phyloP scores from a whole-genome alignment of 2,888 invertebrate species.

The Parasteatoda lunata region DNA sequence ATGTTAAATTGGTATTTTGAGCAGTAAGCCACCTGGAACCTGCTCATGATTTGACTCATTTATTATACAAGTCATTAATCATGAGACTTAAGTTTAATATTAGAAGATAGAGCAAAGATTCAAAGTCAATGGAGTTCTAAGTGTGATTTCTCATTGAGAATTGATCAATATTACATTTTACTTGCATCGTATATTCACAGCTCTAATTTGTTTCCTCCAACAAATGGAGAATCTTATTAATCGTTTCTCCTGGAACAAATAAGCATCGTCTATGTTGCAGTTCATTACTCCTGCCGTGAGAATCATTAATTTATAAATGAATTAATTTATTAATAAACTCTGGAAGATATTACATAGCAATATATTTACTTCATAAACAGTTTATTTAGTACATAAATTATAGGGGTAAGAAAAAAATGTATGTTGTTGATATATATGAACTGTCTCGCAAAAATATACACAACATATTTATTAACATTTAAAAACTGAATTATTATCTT shows the following conservation, averaged over 20 bases:
- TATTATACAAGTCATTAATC: conserved; percentile 54
- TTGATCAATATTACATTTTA: conserved; percentile 51
- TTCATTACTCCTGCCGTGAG: conserved; percentile 20
- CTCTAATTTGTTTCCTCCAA: conserved; percentile 19
- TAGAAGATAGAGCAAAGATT: conserved; percentile 23
- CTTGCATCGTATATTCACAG: conserved; percentile 20
- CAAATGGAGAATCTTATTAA: background rate
- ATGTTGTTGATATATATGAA: too few relatives aligned
- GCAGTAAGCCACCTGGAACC: conserved; percentile 38
- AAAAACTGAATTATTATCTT: too few relatives aligned
- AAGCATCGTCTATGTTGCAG: background rate
- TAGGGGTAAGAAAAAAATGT: too few relatives aligned
- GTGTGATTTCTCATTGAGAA: conserved; percentile 36
- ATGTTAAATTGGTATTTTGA: conserved; percentile 33
- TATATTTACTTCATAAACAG: too few relatives aligned
- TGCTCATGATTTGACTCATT: conserved; percentile 54
- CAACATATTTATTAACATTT: too few relatives aligned
- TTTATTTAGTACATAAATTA: too few relatives aligned
- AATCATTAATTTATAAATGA: conserved; percentile 26
- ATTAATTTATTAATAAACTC: too few relatives aligned
- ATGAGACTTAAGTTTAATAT: conserved; percentile 52
- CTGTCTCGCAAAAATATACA: too few relatives aligned
- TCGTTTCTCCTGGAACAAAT: too few relatives aligned
- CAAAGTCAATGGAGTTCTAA: conserved; percentile 37
- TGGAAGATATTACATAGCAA: too few relatives aligned